Evolutionary conservation across 1,140 invertebrate genomes (phyloP), one percentile per base, ranked within the genome.

Genomic region (Leptinotarsa lineolata): DNA sequence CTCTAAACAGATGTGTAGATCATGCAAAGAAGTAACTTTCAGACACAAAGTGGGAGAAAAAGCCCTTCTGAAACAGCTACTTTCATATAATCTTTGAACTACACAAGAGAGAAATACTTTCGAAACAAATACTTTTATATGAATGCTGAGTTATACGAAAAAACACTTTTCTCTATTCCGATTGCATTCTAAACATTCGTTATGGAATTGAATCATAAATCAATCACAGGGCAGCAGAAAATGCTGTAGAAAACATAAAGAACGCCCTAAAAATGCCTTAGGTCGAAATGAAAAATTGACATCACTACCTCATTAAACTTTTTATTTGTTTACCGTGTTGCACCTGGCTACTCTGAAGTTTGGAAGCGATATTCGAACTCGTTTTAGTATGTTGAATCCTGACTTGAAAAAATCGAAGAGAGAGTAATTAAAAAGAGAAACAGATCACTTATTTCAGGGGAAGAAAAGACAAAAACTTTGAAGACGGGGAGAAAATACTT

Each of bases 241-340:
- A 85, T 64, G 76, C 81, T 0, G 85, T 86, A 1, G 81, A 83
- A 78, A 82, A 73, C 2, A 76, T 86, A 45, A 86, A 86, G 75
- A 81, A 79, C 69, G 75, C 70, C 6, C 76, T 85, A 18, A 83
- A 65, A 77, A 74, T 65, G 78, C 78, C 59, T 5, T 74, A 60
- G 22, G 68, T 20, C 60, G 74, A 65, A 65, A 68, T 46, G 46
- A 65, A 13, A 60, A 11, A 15, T 70, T 39, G 21, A 64, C 46
- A 70, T 65, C 21, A 54, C 59, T 39, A 60, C 24, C 15, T 48
- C 64, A 66, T 65, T 73, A 8, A 66, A 22, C 59, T 22, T 78
- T 76, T 75, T 81, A 54, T 77, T 81, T 20, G 69, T 76, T 60
- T 79, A 79, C 70, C 60, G 78, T 4, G 70, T 73, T 48, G 48